Evolutionary conservation across 2,888 invertebrate species (phyloP).

Genomic region (Zygothrica quintamaculata): DNA sequence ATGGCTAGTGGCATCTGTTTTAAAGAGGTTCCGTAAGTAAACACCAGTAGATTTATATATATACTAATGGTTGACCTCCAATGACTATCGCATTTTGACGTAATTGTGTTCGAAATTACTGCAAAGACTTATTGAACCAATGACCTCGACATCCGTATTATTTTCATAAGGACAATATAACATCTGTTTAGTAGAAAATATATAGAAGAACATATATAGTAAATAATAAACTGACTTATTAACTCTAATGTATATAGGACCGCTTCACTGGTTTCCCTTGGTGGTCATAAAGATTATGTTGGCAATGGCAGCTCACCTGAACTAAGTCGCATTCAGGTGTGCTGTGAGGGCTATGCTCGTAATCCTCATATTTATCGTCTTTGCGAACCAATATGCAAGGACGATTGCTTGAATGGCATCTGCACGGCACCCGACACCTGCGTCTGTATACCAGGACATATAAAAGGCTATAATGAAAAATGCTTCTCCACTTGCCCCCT

Average conservation of each 20-base stretch:
- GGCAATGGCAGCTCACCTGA: slow-evolving; percentile 86
- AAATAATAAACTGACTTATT: too few relatives aligned
- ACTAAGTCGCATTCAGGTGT: slow-evolving; percentile 88
- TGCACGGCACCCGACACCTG: slow-evolving; percentile 85
- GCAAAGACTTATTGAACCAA: slow-evolving; percentile 58
- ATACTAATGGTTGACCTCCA: too few relatives aligned
- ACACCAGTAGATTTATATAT: too few relatives aligned
- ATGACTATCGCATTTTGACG: background rate
- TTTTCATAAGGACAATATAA: too few relatives aligned
- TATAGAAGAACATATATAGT: too few relatives aligned
- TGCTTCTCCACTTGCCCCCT: slow-evolving; percentile 89
- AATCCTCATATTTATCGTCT: slow-evolving; percentile 82
- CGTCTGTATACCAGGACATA: slow-evolving; percentile 85
- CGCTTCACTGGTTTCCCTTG: slow-evolving; percentile 73
- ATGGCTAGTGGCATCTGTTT: slow-evolving; percentile 83
- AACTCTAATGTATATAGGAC: slow-evolving; percentile 70
- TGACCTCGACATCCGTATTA: slow-evolving; percentile 75
- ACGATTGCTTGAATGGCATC: slow-evolving; percentile 85
- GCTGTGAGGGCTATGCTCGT: slow-evolving; percentile 88
- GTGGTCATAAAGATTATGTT: slow-evolving; percentile 59
- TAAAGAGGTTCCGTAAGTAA: slow-evolving; percentile 84
- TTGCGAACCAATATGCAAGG: slow-evolving; percentile 85
- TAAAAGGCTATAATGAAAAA: slow-evolving; percentile 77
- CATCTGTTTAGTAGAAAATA: too few relatives aligned
- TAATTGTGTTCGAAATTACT: slow-evolving; percentile 47